Percentiles rank a stretch among this genome's conserved stretches.
phyloP scores from a whole-genome alignment of 2,888 invertebrate genomes.

The Meandrusa payeni region DNA sequence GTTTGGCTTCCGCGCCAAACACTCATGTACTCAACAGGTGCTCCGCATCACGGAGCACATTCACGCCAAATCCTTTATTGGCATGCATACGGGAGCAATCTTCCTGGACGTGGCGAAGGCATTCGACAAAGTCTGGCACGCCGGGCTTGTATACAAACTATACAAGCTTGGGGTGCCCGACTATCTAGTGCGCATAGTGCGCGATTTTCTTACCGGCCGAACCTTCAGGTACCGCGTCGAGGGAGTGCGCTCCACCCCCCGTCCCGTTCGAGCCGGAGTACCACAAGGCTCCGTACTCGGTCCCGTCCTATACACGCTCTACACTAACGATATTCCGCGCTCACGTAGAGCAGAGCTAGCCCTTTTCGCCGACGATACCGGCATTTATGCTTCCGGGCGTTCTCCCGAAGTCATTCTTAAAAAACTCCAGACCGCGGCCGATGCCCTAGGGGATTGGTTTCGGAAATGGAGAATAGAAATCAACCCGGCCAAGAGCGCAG shows the following conservation, averaged over 20 bases:
- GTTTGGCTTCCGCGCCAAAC: background rate
- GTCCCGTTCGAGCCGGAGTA: background rate
- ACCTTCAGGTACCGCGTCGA: conserved; percentile 1
- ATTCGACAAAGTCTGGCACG: background rate
- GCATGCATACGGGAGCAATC: background rate
- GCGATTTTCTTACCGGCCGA: background rate
- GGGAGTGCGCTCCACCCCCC: background rate
- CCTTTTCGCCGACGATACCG: conserved; percentile 1
- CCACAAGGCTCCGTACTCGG: background rate
- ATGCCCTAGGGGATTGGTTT: background rate
- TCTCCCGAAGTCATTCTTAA: background rate
- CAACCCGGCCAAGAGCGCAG: background rate
- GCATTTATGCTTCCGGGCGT: background rate
- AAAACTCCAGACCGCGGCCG: background rate
- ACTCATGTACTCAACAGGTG: background rate
- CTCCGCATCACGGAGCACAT: conserved; percentile 12
- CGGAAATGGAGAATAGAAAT: background rate
- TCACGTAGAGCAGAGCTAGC: background rate
- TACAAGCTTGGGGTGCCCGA: background rate
- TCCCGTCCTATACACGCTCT: background rate
- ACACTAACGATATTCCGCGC: background rate
- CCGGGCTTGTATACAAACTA: conserved; percentile 2
- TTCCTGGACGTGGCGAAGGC: conserved; percentile 2
- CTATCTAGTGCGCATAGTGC: background rate
- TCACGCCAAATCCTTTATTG: background rate